Percentiles rank a stretch among this genome's conserved stretches.
Conservation (phyloP, 2,888 invertebrate genomes). For the Ariolimax columbianus region DNA sequence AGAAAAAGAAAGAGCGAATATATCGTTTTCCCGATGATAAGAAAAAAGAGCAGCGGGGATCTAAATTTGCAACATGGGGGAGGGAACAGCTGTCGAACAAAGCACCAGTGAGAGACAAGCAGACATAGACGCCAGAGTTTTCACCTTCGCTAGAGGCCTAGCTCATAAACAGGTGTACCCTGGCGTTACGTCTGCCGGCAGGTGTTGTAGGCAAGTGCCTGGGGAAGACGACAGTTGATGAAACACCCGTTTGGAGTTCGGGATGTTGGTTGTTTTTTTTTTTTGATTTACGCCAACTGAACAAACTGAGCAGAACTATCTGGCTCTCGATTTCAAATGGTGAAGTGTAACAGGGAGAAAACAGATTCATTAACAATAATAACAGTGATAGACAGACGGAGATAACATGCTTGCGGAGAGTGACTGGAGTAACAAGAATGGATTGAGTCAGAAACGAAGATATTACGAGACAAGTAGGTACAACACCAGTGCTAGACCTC, state of each 20-base stretch:
- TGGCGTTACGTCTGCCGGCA: background rate
- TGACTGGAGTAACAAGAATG: too few relatives aligned
- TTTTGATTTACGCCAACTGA: background rate
- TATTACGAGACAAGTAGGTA: too few relatives aligned
- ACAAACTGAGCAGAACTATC: background rate
- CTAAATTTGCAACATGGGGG: background rate
- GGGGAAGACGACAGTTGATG: background rate
- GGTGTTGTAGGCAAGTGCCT: conserved; percentile 13
- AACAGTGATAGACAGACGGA: background rate
- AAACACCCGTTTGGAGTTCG: background rate
- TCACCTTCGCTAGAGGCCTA: conserved; percentile 3
- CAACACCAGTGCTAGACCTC: too few relatives aligned
- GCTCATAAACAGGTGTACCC: conserved; percentile 9
- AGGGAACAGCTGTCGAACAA: background rate
- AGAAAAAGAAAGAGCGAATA: too few relatives aligned
- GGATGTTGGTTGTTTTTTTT: too few relatives aligned
- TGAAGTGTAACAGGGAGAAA: background rate
- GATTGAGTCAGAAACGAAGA: too few relatives aligned
- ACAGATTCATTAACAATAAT: background rate
- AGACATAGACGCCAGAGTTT: background rate
- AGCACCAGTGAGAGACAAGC: background rate
- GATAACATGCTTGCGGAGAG: too few relatives aligned
- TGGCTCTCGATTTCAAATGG: conserved; percentile 1
- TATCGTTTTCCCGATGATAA: too few relatives aligned
- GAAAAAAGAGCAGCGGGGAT: too few relatives aligned